Percentiles rank a stretch among this genome's conserved stretches.
Conservation (phyloP, 2,888 invertebrate genomes). For the Willowsia nigromaculata region DNA sequence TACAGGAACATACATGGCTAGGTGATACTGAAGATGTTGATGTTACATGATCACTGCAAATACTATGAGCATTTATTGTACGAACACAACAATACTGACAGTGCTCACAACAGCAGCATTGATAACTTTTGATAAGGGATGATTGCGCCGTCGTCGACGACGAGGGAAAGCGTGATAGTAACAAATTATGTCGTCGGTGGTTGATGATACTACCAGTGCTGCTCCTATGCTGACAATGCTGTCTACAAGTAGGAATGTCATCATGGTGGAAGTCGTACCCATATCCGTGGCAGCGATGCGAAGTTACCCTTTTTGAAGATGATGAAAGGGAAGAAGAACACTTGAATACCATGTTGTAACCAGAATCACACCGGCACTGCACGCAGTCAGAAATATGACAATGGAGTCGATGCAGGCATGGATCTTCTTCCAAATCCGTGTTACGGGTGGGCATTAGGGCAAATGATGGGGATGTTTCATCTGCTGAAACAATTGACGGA, state of each 20-base stretch:
- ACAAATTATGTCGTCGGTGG: not conserved
- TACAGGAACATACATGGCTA: constrained; percentile 68
- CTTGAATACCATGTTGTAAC: constrained; percentile 48
- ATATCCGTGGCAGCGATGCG: not conserved
- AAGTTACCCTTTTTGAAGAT: not conserved
- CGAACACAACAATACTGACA: constrained; percentile 67
- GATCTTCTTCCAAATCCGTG: constrained; percentile 34
- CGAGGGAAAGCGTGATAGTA: not conserved
- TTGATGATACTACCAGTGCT: not conserved
- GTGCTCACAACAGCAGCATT: constrained; percentile 40
- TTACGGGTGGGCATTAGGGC: not conserved
- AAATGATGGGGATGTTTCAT: not conserved
- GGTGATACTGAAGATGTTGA: constrained; percentile 48
- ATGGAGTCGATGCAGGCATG: constrained; percentile 56
- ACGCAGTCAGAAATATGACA: constrained; percentile 61
- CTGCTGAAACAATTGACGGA: not conserved
- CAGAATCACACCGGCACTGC: constrained; percentile 63
- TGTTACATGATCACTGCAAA: constrained; percentile 57
- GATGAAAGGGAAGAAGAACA: not conserved
- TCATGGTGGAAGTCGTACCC: not conserved
- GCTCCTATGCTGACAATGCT: not conserved
- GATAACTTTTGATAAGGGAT: not conserved
- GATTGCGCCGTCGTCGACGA: not conserved
- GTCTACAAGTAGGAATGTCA: not conserved
- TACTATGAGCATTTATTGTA: constrained; percentile 55